These are phyloP conservation scores for Anas platyrhynchos DNA, from an alignment of 2,113 vertebrate species.

Conservation along the genomic window DNA sequence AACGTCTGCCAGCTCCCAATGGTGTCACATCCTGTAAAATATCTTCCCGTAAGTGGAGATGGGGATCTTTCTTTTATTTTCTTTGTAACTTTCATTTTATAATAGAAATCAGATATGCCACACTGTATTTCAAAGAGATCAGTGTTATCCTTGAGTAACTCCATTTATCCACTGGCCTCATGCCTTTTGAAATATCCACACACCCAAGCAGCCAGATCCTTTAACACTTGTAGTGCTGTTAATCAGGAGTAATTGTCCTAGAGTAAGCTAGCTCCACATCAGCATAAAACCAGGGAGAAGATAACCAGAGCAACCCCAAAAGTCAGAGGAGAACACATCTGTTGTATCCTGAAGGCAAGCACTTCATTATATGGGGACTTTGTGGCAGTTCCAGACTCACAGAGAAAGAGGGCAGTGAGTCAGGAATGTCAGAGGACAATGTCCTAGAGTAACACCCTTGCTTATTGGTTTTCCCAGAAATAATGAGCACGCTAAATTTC, in stretches of 20 bases:
- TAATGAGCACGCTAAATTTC: neutral
- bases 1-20: neutral
- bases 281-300: neutral
- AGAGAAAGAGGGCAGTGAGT: neutral
- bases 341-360: neutral
- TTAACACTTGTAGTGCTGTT: neutral
- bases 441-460: neutral
- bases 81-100: constrained; percentile 10
- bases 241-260: neutral
- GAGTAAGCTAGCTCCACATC: neutral
- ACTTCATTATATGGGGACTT: neutral
- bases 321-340: neutral
- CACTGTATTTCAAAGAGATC: neutral
- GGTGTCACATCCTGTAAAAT: constrained; percentile 16
- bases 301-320: neutral
- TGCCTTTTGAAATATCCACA: constrained; percentile 9
- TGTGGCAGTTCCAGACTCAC: neutral
- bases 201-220: neutral
- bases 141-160: neutral
- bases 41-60: neutral
- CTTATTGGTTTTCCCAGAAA: neutral
- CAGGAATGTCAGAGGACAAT: neutral
- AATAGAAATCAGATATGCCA: constrained; percentile 1
- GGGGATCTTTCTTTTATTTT: constrained; percentile 2
- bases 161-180: neutral